A percentile compares a stretch with the other conserved stretches of the same genome.
Evolutionary conservation across 37 sponge, comb jelly and placozoan genomes (phyloP).

Genomic region (Theonella swinhoei): DNA sequence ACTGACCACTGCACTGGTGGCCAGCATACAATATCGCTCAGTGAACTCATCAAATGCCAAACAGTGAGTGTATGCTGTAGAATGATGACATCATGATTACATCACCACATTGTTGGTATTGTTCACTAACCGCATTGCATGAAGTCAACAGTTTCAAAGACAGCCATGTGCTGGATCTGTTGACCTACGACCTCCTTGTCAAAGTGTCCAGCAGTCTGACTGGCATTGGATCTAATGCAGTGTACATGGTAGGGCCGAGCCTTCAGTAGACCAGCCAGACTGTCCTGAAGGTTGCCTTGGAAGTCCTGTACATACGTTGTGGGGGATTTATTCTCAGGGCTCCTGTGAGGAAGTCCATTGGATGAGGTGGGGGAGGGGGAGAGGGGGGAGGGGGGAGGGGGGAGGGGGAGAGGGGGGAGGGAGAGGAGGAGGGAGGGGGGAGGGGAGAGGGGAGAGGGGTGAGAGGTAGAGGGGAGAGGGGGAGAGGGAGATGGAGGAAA

Average conservation of each 20-base stretch:
- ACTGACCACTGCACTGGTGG: background rate
- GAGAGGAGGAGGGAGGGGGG: too few species aligned
- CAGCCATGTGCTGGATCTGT: constrained; percentile 65
- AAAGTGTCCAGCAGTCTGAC: constrained; percentile 70
- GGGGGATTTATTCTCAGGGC: constrained; percentile 33
- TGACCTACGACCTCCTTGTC: constrained; percentile 53
- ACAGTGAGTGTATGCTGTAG: constrained; percentile 39
- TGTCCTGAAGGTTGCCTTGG: constrained; percentile 61
- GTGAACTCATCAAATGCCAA: constrained; percentile 44
- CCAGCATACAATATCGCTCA: constrained; percentile 14
- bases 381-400: background rate
- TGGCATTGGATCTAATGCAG: constrained; percentile 60
- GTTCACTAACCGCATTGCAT: constrained; percentile 49
- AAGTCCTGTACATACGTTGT: constrained; percentile 82
- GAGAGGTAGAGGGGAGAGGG: too few species aligned
- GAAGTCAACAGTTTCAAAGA: constrained; percentile 80
- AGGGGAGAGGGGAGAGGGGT: background rate
- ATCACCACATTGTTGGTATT: background rate
- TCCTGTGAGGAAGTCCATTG: too few species aligned
- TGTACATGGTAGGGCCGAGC: constrained; percentile 52
- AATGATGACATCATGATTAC: background rate
- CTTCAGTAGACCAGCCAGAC: constrained; percentile 24
- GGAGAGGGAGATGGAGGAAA: background rate
- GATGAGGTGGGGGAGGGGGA: too few species aligned
- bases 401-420: too few species aligned